These are phyloP conservation scores for Podilymbus podiceps DNA, from an alignment of 2,113 vertebrate species.

Conservation along the genomic window DNA sequence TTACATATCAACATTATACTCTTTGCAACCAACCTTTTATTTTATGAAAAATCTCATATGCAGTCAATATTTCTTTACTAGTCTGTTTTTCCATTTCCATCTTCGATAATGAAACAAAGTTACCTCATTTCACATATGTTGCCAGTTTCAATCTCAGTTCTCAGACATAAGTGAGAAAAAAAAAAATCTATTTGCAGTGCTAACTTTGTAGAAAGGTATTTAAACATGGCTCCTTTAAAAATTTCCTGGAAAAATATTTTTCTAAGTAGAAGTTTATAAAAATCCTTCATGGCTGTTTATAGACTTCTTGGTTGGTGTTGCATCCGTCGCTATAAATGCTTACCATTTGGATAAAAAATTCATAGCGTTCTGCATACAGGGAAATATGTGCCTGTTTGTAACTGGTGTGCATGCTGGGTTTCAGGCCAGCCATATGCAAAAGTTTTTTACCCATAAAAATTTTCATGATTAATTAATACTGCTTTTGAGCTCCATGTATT, in stretches of 20 bases:
- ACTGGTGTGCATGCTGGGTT: background rate
- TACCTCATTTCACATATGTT: background rate
- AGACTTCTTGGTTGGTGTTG: background rate
- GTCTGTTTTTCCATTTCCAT: background rate
- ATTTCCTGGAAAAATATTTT: background rate
- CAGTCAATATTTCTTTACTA: background rate
- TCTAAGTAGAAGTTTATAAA: background rate
- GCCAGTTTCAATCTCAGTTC: background rate
- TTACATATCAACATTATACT: background rate
- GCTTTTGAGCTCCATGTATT: background rate
- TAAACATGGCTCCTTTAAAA: background rate
- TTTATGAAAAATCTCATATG: background rate
- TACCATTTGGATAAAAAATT: background rate
- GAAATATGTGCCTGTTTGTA: background rate
- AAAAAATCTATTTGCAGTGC: background rate
- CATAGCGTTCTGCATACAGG: background rate
- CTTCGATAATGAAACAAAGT: background rate
- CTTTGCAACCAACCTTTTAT: background rate
- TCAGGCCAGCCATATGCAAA: background rate
- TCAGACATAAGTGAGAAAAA: background rate
- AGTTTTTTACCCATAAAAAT: background rate
- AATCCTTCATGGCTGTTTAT: background rate
- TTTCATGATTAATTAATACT: background rate
- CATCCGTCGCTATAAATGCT: background rate
- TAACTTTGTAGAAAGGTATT: background rate